A percentile compares a stretch with the other conserved stretches of the same genome.
Conservation (phyloP, 2,888 invertebrate genomes). For the Latrodectus hesperus region DNA sequence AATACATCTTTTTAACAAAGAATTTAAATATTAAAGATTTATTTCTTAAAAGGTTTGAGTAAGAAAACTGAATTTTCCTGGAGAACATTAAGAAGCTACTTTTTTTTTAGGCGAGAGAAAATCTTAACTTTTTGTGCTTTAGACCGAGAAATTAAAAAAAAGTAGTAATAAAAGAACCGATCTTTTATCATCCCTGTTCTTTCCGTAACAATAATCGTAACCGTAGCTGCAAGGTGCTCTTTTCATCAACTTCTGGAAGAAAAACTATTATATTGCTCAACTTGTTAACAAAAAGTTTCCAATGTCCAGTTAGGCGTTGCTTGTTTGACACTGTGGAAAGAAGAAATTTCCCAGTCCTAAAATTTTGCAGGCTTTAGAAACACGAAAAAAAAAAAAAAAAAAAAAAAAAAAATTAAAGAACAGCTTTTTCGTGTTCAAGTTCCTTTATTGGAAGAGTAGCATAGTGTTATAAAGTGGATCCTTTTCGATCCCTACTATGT, state of each 20-base stretch:
- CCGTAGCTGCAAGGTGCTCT: neutral
- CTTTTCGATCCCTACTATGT: neutral
- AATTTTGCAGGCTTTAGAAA: neutral
- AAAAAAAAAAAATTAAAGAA: neutral
- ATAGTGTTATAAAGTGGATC: neutral
- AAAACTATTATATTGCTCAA: neutral
- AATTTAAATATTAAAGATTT: too few relatives aligned
- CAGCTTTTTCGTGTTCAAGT: neutral
- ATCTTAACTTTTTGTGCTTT: too few relatives aligned
- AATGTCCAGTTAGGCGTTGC: conserved; percentile 10
- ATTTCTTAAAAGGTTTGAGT: too few relatives aligned
- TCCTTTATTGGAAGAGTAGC: neutral
- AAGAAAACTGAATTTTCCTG: too few relatives aligned
- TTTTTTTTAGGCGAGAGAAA: too few relatives aligned
- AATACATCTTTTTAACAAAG: too few relatives aligned
- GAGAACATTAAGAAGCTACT: too few relatives aligned
- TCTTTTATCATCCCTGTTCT: neutral
- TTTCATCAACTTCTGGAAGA: neutral
- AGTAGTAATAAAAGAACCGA: too few relatives aligned
- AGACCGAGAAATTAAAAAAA: too few relatives aligned
- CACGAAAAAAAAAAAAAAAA: neutral
- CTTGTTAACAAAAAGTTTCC: conserved; percentile 18
- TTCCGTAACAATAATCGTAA: neutral
- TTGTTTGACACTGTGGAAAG: neutral
- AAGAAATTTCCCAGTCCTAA: conserved; percentile 1